phyloP scores from a whole-genome alignment of 2,888 invertebrate genomes.

The Apotomis betuletana region DNA sequence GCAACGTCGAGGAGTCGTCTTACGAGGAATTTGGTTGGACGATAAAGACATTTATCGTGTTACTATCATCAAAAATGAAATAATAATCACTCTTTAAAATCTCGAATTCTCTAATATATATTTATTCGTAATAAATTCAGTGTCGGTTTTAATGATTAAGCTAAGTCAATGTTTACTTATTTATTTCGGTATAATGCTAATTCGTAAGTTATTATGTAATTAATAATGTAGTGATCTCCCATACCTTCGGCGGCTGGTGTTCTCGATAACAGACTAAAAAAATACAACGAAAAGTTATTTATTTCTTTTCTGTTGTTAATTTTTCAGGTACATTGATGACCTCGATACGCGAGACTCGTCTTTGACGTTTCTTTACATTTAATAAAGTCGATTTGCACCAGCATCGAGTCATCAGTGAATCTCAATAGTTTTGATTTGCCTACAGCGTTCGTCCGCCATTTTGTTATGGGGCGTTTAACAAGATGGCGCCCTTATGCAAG shows the following conservation, averaged over 20 bases:
- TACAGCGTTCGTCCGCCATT: constrained; percentile 52
- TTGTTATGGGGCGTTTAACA: constrained; percentile 44
- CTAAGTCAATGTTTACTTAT: constrained; percentile 83
- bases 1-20: constrained; percentile 37
- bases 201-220: constrained; percentile 80
- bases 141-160: constrained; percentile 80
- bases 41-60: constrained; percentile 3
- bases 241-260: constrained; percentile 77
- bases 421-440: constrained; percentile 56
- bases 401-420: constrained; percentile 51
- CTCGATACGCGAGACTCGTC: constrained; percentile 45
- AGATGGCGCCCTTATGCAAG: constrained; percentile 44
- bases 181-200: constrained; percentile 81
- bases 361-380: constrained; percentile 42
- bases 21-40: constrained; percentile 19
- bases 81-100: constrained; percentile 49
- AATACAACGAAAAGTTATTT: constrained; percentile 78
- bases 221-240: constrained; percentile 81
- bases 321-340: constrained; percentile 53
- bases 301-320: constrained; percentile 67
- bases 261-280: constrained; percentile 59
- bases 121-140: constrained; percentile 62
- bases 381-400: constrained; percentile 30
- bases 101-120: constrained; percentile 58
- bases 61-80: constrained; percentile 25